phyloP scores from a whole-genome alignment of 2,113 vertebrate species.

The Vidua chalybeata region DNA sequence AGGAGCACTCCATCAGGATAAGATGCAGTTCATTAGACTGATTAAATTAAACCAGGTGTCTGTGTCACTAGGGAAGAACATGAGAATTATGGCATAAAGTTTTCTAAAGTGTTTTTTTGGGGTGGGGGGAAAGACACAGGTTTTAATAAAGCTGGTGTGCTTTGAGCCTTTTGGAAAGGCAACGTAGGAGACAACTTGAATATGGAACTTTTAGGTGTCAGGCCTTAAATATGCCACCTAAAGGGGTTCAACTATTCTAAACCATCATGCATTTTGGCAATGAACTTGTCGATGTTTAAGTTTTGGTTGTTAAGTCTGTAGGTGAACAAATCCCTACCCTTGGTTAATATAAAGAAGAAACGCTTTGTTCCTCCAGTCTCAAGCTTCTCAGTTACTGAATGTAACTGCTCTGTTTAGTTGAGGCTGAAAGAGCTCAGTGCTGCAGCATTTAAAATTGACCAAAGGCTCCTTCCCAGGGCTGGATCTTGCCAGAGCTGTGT shows the following conservation, averaged over 20 bases:
- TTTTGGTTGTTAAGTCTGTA: background rate
- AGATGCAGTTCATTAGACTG: background rate
- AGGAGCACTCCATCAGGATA: background rate
- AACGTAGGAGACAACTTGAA: background rate
- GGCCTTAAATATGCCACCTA: background rate
- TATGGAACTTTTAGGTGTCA: background rate
- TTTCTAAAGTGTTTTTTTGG: background rate
- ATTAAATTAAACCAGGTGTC: background rate
- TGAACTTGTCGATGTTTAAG: background rate
- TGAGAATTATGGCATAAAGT: background rate
- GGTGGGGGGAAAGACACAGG: accelerated
- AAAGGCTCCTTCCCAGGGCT: background rate
- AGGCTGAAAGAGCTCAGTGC: background rate
- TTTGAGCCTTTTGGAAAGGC: background rate
- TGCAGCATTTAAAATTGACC: background rate
- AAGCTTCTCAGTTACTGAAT: too few relatives aligned
- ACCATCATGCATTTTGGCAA: background rate
- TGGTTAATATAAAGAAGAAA: background rate
- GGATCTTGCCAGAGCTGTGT: background rate
- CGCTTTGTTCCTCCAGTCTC: background rate
- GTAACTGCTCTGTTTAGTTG: background rate
- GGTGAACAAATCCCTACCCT: background rate
- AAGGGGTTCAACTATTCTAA: background rate
- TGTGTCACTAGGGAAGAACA: background rate
- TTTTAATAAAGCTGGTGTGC: background rate